A percentile compares a stretch with the other conserved stretches of the same genome.
Conservation (phyloP, 2,797 vertebrate species). For the Leucoraja ocellata region DNA sequence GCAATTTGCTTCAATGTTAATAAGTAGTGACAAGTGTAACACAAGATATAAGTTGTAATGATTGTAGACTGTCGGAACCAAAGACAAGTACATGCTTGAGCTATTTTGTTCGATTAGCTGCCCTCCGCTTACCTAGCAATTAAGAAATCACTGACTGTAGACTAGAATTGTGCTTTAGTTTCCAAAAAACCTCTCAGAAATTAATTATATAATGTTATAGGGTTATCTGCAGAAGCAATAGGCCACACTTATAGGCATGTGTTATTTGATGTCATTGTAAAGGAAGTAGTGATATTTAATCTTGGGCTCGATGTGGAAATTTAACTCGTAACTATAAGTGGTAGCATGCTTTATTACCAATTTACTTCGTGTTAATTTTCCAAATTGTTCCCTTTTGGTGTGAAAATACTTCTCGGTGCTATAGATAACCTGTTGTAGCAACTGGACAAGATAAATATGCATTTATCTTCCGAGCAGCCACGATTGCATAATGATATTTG, state of each 20-base stretch:
- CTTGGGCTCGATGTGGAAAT: background rate
- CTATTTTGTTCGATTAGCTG: background rate
- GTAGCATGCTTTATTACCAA: background rate
- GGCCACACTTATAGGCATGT: background rate
- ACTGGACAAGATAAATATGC: background rate
- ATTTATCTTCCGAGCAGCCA: too few species aligned
- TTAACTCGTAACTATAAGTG: background rate
- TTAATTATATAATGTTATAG: background rate
- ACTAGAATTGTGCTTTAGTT: background rate
- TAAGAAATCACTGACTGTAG: background rate
- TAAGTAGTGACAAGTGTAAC: background rate
- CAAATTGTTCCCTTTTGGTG: background rate
- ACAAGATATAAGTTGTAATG: background rate
- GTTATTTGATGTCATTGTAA: background rate
- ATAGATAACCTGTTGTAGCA: background rate
- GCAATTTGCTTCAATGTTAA: background rate
- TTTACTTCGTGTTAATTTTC: background rate
- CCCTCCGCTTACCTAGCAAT: background rate
- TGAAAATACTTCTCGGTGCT: background rate
- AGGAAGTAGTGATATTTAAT: background rate
- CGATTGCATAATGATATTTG: background rate
- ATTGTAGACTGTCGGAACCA: background rate
- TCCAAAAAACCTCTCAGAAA: background rate
- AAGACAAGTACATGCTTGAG: background rate
- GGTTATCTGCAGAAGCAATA: too few species aligned